These are phyloP conservation scores for Aramus guarauna DNA, from an alignment of 2,113 vertebrate species.

Conservation along the genomic window DNA sequence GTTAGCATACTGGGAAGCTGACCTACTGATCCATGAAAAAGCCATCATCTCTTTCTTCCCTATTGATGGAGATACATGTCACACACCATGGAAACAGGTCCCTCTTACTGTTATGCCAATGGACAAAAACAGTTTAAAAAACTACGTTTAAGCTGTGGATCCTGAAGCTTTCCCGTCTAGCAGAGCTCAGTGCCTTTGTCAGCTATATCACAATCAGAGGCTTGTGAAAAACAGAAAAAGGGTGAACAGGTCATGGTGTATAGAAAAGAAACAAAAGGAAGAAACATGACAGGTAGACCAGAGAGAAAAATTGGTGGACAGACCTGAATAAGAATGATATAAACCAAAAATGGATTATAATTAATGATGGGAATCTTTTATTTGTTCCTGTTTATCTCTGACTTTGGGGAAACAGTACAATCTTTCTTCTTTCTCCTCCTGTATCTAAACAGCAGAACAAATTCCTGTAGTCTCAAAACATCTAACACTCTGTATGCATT, in stretches of 20 bases:
- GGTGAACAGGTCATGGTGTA: not conserved
- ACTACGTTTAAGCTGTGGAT: not conserved
- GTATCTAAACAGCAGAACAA: not conserved
- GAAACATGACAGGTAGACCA: not conserved
- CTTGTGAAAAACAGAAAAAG: not conserved
- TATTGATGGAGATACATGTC: not conserved
- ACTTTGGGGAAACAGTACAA: not conserved
- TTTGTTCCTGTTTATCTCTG: not conserved
- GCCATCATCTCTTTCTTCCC: not conserved
- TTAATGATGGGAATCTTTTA: not conserved
- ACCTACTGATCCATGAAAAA: not conserved
- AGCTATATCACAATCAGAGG: not conserved
- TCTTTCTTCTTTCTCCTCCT: not conserved
- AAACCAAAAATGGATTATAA: fast-evolving
- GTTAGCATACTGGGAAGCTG: not conserved
- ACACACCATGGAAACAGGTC: not conserved
- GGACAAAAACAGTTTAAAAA: not conserved
- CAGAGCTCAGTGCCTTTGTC: not conserved
- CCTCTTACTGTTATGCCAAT: not conserved
- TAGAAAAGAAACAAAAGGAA: not conserved
- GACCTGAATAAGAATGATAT: not conserved
- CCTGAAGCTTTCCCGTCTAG: not conserved
- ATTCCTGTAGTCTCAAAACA: not conserved
- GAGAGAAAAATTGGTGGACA: not conserved
- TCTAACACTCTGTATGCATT: not conserved